Percentiles rank a stretch among this genome's conserved stretches.
Conservation (phyloP, 2,888 invertebrate genomes). For the Clusia tigrina region DNA sequence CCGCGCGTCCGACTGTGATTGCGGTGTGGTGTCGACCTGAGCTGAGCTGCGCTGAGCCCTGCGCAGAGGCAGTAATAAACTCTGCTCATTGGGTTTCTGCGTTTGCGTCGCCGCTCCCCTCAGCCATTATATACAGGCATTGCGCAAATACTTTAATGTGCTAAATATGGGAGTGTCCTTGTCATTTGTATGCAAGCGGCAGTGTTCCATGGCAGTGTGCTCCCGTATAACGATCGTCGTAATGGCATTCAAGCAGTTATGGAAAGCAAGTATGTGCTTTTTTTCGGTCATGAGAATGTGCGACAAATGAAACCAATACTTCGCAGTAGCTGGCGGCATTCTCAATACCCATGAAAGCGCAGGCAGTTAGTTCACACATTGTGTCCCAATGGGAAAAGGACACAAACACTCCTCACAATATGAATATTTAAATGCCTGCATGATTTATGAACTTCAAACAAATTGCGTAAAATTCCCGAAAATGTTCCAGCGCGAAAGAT, state of each 20-base stretch:
- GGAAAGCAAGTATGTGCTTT: conserved; percentile 6
- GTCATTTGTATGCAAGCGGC: conserved; percentile 58
- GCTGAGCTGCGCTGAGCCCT: not conserved
- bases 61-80: not conserved
- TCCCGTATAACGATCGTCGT: conserved; percentile 12
- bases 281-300: conserved; percentile 44
- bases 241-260: conserved; percentile 35
- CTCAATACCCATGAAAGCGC: no score
- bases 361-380: conserved; percentile 37
- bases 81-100: conserved; percentile 12
- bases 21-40: not conserved
- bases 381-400: conserved; percentile 12
- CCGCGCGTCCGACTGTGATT: conserved; percentile 38
- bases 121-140: conserved; percentile 37
- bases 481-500: not conserved
- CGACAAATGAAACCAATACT: conserved; percentile 59
- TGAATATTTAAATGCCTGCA: conserved; percentile 50
- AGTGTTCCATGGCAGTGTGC: not conserved
- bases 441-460: conserved; percentile 44
- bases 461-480: not conserved
- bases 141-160: conserved; percentile 49
- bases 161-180: conserved; percentile 64
- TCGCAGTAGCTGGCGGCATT: no score
- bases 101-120: conserved; percentile 16
- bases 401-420: conserved; percentile 32